Conservation (phyloP, 2,113 vertebrate species). For the Atlantisia rogersi region DNA sequence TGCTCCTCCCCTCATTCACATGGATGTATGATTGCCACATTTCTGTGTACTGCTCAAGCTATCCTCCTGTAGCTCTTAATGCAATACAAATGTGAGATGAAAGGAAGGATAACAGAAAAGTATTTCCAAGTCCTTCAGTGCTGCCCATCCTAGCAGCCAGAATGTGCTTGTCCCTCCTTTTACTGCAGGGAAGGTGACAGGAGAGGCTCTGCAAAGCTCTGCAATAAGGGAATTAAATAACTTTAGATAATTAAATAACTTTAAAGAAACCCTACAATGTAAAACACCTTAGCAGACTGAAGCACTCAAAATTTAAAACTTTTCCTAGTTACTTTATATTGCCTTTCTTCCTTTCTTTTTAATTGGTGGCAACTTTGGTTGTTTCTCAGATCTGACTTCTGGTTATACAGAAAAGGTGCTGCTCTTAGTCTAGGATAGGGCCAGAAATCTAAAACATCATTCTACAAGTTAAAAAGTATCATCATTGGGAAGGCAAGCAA, state of each 20-base stretch:
- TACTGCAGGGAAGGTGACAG: background rate
- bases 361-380: background rate
- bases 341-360: background rate
- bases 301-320: background rate
- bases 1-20: background rate
- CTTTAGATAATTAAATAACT: background rate
- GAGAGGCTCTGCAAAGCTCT: background rate
- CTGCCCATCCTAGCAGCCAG: rapidly evolving
- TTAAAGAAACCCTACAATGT: background rate
- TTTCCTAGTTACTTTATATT: background rate
- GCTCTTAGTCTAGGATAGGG: background rate
- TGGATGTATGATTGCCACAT: rapidly evolving
- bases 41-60: background rate
- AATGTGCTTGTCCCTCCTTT: rapidly evolving
- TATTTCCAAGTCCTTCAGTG: background rate
- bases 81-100: background rate
- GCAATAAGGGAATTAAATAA: background rate
- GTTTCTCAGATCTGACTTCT: background rate
- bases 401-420: background rate
- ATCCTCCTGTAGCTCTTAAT: background rate
- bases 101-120: background rate
- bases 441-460: background rate
- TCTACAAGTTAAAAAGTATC: background rate
- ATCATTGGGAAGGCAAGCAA: background rate
- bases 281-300: background rate